These are phyloP conservation scores for Andrena fulva DNA, from an alignment of 2,888 invertebrate species.

Conservation along the genomic window DNA sequence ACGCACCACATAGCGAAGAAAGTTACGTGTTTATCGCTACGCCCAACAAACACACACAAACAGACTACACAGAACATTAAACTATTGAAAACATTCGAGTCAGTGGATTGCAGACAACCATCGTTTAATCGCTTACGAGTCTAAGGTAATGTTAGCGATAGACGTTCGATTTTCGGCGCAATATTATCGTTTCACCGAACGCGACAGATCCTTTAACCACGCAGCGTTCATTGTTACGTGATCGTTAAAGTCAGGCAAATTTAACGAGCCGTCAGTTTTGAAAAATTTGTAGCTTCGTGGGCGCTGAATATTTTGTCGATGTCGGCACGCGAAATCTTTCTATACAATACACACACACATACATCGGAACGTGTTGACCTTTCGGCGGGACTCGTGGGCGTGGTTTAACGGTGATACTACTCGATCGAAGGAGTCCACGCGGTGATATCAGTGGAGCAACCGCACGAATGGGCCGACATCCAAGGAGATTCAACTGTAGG, in stretches of 20 bases:
- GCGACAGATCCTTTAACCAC: not conserved
- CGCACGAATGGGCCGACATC: not conserved
- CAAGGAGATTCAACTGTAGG: not conserved
- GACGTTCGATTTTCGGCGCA: constrained; percentile 5
- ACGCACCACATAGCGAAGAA: constrained; percentile 21
- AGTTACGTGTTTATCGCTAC: constrained; percentile 11
- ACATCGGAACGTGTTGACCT: not conserved
- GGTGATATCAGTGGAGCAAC: not conserved
- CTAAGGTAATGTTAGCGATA: constrained; percentile 14
- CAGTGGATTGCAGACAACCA: not conserved
- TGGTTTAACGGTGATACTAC: too few relatives aligned
- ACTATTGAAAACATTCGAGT: not conserved
- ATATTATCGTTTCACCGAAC: not conserved
- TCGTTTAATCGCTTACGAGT: constrained; percentile 19
- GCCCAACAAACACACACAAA: too few relatives aligned
- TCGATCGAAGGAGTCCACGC: too few relatives aligned
- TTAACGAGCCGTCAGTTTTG: constrained; percentile 3
- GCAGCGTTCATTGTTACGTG: constrained; percentile 5
- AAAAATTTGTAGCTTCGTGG: constrained; percentile 2
- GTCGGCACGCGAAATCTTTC: constrained; percentile 33
- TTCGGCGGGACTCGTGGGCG: too few relatives aligned
- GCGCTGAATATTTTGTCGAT: constrained; percentile 21
- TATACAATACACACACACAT: not conserved
- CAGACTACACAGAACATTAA: not conserved
- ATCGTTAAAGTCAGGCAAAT: not conserved